Evolutionary conservation across 2,797 vertebrate genomes (phyloP).

Genomic region (Trichosurus vulpecula): DNA sequence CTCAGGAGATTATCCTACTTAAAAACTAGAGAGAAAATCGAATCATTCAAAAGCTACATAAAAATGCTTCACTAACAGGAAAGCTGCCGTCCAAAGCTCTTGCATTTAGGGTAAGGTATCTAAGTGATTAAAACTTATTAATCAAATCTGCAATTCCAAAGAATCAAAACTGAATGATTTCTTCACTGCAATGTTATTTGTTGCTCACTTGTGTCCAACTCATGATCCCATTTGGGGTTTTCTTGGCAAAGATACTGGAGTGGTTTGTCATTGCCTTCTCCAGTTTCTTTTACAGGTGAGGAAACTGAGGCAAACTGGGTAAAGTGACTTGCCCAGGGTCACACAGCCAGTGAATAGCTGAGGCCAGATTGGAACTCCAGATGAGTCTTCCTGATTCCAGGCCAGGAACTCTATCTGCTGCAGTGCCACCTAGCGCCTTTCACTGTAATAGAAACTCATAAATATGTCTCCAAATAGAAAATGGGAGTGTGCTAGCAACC

Average conservation of each 20-base stretch:
- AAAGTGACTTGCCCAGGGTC: background rate
- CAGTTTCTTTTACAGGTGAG: background rate
- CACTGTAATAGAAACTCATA: constrained; percentile 49
- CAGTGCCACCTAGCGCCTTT: background rate
- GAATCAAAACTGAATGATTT: constrained; percentile 54
- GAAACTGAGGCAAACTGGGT: background rate
- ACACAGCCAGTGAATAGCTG: background rate
- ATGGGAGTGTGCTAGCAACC: constrained; percentile 27
- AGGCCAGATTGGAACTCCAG: background rate
- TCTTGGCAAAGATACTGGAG: background rate
- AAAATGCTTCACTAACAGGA: constrained; percentile 35
- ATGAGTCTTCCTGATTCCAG: background rate
- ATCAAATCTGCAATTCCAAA: constrained; percentile 57
- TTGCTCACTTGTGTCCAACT: background rate
- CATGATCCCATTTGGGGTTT: background rate
- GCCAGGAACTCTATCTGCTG: background rate
- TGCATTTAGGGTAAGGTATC: constrained; percentile 49
- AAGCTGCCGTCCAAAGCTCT: constrained; percentile 23
- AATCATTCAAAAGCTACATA: constrained; percentile 39
- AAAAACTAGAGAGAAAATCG: constrained; percentile 61
- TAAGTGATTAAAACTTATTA: constrained; percentile 65
- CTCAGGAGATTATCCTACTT: background rate
- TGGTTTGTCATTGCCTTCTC: background rate
- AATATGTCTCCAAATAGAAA: constrained; percentile 58
- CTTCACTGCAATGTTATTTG: background rate